These are phyloP conservation scores for Latrodectus hesperus DNA, from an alignment of 2,888 invertebrate genomes.

Conservation along the genomic window DNA sequence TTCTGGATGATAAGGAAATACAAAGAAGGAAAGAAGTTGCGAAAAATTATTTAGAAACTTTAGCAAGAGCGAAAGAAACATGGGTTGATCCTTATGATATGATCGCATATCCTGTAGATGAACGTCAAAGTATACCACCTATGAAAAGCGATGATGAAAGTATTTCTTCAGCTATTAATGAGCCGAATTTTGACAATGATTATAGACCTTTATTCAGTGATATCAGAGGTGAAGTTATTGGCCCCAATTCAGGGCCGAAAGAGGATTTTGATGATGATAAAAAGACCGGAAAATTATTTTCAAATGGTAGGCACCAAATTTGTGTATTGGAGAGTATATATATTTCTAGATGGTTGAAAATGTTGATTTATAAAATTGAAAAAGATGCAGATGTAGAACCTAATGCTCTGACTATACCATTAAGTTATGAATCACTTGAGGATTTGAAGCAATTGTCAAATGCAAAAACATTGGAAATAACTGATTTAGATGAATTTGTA, in stretches of 20 bases:
- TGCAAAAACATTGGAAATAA: constrained; percentile 29
- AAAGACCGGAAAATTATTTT: not conserved
- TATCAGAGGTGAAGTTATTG: constrained; percentile 32
- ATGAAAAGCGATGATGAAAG: not conserved
- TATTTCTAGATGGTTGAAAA: constrained; percentile 43
- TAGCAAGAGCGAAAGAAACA: constrained; percentile 1
- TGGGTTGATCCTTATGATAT: constrained; percentile 51
- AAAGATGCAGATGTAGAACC: constrained; percentile 7
- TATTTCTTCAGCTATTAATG: not conserved
- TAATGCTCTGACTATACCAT: constrained; percentile 5
- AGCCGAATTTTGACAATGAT: not conserved
- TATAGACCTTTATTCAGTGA: constrained; percentile 25
- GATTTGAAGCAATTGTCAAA: constrained; percentile 13
- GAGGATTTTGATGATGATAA: not conserved
- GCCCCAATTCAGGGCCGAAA: not conserved
- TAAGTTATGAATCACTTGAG: constrained; percentile 5
- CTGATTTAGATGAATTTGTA: constrained; percentile 26
- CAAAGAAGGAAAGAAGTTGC: constrained; percentile 12
- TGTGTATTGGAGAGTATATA: constrained; percentile 35
- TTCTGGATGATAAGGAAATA: not conserved
- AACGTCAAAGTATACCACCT: not conserved
- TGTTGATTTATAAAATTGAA: constrained; percentile 27
- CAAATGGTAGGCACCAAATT: not conserved
- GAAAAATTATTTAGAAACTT: constrained; percentile 1
- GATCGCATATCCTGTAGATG: not conserved